Evolutionary conservation across 2,797 vertebrate genomes (phyloP), one percentile per base, ranked within the genome.

Genomic region (Schizopygopsis malacanthus): DNA sequence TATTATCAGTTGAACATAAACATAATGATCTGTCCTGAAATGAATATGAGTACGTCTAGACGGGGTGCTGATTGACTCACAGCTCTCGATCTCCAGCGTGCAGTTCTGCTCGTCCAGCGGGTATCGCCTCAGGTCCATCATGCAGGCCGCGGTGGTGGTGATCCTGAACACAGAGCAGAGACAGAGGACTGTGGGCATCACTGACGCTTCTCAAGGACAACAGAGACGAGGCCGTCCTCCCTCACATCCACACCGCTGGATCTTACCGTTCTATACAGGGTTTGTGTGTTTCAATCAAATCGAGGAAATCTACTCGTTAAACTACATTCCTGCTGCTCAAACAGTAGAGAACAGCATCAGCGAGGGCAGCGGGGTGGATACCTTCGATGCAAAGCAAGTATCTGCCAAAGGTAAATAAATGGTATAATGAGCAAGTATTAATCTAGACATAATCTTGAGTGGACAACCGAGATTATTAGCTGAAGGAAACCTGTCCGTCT

Each of bases 71-170:
- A 2, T 15, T 61, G 93, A 98, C 98, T 99, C 95, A 99, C 98
- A 99, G 95, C 98, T 99, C 92, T 99, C 98, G 85, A 99, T 99
- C 95, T 99, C 98, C 94, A 99, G 92, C 0, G 97, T 99, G 94
- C 98, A 99, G 95, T 99, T 99, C 89, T 99, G 98, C 91, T 99
- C 97, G 86, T 99, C 98, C 89, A 99, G 92, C 8, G 98, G 98
- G 87, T 99, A 99, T 86, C 98, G 95, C 86, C 98, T 94, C 84
- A 99, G 95, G 93, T 99, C 98, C 98, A 99, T 99, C 98, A 99
- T 99, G 87, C 98, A 99, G 88, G 98, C 98, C 89, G 98, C 98
- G 11, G 98, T 99, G 80, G 98, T 99, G 84, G 98, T 99, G 94
- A 99, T 99, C 94, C 98, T 99, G 91, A 79, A 87, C 81, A 77